Percentiles rank a stretch among this genome's conserved stretches.
These are phyloP conservation scores for Drosophila mauritiana DNA, from an alignment of 1,140 invertebrate species.

Conservation along the genomic window DNA sequence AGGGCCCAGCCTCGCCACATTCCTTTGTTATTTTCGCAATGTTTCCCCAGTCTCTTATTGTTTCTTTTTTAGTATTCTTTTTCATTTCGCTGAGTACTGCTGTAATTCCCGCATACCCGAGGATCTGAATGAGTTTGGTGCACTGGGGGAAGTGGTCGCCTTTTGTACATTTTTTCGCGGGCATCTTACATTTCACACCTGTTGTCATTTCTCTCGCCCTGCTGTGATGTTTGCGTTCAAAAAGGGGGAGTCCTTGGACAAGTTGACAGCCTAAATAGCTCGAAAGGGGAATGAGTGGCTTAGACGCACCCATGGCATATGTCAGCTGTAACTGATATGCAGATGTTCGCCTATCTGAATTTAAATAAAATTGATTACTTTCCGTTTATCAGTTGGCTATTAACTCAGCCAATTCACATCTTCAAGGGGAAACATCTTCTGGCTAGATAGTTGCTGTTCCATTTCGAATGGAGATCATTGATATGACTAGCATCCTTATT, in stretches of 20 bases:
- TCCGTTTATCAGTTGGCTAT: not conserved
- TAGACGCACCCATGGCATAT: constrained; percentile 18
- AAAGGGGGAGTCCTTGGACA: constrained; percentile 12
- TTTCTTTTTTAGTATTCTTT: constrained; percentile 7
- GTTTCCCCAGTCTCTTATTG: constrained; percentile 36
- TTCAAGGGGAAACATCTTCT: not conserved
- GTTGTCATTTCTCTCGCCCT: constrained; percentile 55
- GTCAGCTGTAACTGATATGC: constrained; percentile 24
- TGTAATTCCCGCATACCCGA: constrained; percentile 60
- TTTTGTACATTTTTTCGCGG: constrained; percentile 43
- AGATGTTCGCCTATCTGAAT: constrained; percentile 32
- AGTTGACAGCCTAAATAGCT: constrained; percentile 66
- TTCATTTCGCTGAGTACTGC: constrained; percentile 14
- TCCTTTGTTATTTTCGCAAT: constrained; percentile 77
- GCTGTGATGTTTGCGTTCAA: constrained; percentile 17
- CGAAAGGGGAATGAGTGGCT: constrained; percentile 9
- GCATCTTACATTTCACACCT: constrained; percentile 64
- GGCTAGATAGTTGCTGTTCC: too few species aligned
- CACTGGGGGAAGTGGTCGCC: constrained; percentile 47
- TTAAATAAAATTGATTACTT: constrained; percentile 28
- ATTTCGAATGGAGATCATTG: too few species aligned
- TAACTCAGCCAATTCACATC: not conserved
- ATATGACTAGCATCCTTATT: too few species aligned
- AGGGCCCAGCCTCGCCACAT: constrained; percentile 65
- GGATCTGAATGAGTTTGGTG: constrained; percentile 41